Percentiles rank a stretch among this genome's conserved stretches.
Evolutionary conservation across 2,797 vertebrate species (phyloP).

Genomic region (Sebastes kiyomatsui): DNA sequence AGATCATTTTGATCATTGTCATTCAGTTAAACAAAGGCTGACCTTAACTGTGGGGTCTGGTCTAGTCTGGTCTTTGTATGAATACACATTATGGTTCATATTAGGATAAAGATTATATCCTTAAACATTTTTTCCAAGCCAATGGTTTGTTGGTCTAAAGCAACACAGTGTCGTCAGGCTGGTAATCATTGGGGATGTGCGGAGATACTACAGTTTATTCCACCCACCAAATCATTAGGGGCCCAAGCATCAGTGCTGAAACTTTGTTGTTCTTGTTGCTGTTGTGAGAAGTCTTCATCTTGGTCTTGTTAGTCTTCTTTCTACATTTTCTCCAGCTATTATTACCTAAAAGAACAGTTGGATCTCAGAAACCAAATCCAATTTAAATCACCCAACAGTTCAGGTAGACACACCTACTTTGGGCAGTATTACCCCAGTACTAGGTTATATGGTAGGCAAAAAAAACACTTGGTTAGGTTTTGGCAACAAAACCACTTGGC

Average conservation of each 20-base stretch:
- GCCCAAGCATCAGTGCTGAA: not conserved
- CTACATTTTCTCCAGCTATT: not conserved
- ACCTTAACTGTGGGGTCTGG: not conserved
- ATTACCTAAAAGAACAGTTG: not conserved
- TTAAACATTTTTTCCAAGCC: constrained; percentile 1
- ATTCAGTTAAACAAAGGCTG: not conserved
- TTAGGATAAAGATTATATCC: not conserved
- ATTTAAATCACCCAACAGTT: not conserved
- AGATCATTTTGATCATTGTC: constrained; percentile 40
- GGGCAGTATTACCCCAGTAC: not conserved
- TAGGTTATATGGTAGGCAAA: not conserved
- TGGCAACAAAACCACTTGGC: no score
- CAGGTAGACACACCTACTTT: not conserved
- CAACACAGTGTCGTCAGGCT: not conserved
- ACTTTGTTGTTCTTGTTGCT: not conserved
- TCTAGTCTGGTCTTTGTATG: not conserved
- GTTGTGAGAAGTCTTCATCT: not conserved
- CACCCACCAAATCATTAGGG: not conserved
- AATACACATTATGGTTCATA: not conserved
- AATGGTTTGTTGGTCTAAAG: constrained; percentile 22
- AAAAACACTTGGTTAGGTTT: no score
- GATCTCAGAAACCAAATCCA: not conserved
- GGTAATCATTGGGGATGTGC: not conserved
- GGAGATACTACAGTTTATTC: constrained; percentile 8
- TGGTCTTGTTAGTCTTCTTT: not conserved